These are phyloP conservation scores for Rhagoletis pomonella DNA, from an alignment of 1,140 invertebrate species.

Conservation along the genomic window DNA sequence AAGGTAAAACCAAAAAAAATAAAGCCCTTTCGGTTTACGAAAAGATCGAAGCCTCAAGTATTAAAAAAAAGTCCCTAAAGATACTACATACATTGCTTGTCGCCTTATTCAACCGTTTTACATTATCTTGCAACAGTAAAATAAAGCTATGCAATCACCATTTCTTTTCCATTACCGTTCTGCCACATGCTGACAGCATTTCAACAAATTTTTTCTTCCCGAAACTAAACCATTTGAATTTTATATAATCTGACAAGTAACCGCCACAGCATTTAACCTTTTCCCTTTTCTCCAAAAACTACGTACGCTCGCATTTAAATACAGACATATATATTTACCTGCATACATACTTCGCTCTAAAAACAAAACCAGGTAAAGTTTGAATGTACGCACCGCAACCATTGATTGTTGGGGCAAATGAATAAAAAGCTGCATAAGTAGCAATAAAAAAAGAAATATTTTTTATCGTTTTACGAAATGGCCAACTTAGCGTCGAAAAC, in stretches of 20 bases:
- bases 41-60: no score
- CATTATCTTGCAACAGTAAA: neutral
- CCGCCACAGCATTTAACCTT: slow-evolving; percentile 22
- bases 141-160: neutral
- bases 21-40: no score
- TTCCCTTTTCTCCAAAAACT: neutral
- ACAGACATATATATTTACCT: neutral
- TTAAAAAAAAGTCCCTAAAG: no score
- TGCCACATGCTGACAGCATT: neutral
- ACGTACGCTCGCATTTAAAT: neutral
- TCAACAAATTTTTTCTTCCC: neutral
- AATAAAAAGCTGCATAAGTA: neutral
- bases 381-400: no score
- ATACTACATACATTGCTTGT: neutral
- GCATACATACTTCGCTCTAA: neutral
- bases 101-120: neutral
- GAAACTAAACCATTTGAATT: neutral
- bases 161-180: neutral
- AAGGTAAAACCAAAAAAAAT: no score
- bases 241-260: slow-evolving; percentile 6
- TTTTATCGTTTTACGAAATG: neutral
- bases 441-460: neutral
- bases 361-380: no score
- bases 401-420: no score
- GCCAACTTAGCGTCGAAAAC: neutral